phyloP scores from a whole-genome alignment of 2,113 vertebrate species.

The Bubalus kerabau region DNA sequence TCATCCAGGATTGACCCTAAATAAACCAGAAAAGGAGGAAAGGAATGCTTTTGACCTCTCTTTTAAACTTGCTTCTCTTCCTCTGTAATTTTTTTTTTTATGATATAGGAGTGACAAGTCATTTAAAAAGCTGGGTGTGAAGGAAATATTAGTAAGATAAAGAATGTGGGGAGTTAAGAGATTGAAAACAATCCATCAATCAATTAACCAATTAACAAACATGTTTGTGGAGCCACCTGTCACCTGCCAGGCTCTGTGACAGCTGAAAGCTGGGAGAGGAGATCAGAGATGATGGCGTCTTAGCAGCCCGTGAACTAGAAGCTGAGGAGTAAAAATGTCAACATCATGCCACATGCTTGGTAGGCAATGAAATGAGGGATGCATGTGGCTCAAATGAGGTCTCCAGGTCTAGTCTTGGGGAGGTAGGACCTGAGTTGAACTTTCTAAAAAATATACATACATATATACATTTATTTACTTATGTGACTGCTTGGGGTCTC shows the following conservation, averaged over 20 bases:
- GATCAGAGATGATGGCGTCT: neutral
- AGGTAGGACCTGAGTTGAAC: neutral
- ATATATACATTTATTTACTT: neutral
- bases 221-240: neutral
- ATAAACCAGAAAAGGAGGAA: neutral
- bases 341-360: too few species aligned
- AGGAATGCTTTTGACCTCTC: neutral
- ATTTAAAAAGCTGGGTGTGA: constrained; percentile 1
- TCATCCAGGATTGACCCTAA: neutral
- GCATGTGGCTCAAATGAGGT: too few species aligned
- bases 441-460: neutral
- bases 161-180: neutral
- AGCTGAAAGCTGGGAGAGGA: neutral
- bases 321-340: neutral
- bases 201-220: too few species aligned
- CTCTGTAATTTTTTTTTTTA: neutral
- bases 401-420: neutral
- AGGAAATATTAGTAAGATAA: neutral
- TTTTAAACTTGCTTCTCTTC: neutral
- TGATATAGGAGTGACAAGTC: neutral
- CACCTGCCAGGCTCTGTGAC: neutral
- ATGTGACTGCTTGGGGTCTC: neutral
- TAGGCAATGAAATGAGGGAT: neutral
- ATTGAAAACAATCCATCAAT: neutral
- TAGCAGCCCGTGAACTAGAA: accelerated